Base-by-base conservation (phyloP, 2,888 invertebrate genomes). In the Lasiommata megera region DNA sequence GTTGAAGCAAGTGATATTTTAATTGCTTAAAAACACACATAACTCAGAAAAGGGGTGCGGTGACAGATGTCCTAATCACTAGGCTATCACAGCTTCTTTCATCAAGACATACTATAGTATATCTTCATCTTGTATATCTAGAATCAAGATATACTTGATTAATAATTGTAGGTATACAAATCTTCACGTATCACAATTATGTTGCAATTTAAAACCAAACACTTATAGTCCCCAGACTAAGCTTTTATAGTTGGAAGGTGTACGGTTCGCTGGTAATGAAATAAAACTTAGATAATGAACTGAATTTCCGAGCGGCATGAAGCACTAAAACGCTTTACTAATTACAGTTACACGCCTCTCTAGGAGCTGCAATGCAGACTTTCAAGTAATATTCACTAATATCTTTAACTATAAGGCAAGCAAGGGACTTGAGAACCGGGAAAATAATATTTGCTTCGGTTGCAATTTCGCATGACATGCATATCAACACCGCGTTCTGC, bases 281-380 rank as follows among this genome's bases (percentile, higher is more conserved):
- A 69, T 70, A 69, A 69, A 67, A 71, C 64, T 67, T 68, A 70
- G 70, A 67, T 69, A 68, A 65, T 67, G 64, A 59, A 61, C 61
- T 54, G 63, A 67, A 67, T 69, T 71, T 67, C 62, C 61, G 62
- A 57, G 63, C 60, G 57, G 61, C 67, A 66, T 60, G 60, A 57
- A 69, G 67, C 63, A 69, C 72, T 75, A 72, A 78, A 82, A 73
- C 75, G 78, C 72, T 83, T 79, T 67, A 71, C 78, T 84, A 84
- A 86, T 86, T 86, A 80, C 76, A 68, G 69, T 72, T 66, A 74
- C 69, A 77, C 69, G 67, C 67, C 67, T 70, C 66, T 60, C 60
- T 70, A 71, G 78, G 77, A 74, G 75, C 77, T 84, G 85, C 84
- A 84, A 68, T 84, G 85, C 86, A 82, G 83, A 73, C 71, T 75